Evolutionary conservation across 2,113 vertebrate genomes (phyloP), one percentile per base, ranked within the genome.

Genomic region (Rhynchomys soricoides): DNA sequence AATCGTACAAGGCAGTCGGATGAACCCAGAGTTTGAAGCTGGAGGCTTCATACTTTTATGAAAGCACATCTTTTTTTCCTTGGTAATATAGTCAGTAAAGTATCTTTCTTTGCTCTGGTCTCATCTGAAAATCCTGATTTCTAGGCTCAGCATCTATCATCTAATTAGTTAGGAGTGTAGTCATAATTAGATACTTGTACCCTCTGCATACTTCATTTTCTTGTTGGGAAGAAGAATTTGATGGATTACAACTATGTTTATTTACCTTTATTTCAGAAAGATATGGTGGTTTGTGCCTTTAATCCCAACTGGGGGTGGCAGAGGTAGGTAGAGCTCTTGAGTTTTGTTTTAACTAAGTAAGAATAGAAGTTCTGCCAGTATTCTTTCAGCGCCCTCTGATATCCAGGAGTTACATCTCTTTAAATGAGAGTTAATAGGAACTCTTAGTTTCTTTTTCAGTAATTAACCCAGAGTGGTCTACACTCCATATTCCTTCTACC

Each of bases 111-210:
- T 95, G 90, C 50, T 92, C 73, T 82, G 57, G 16, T 82, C 52
- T 97, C 70, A 73, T 43, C 59, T 92, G 37, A 85, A 90, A 97
- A 92, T 97, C 21, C 79, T 92, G 24, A 94, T 29, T 93, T 96
- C 73, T 4, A 91, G 48, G 66, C 37, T 90, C 21, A 89, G 34
- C 24, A 45, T 86, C 40, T 78, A 93, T 29, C 55, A 91, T 91
- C 79, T 93, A 71, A 50, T 75, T 94, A 89, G 50, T 97, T 93
- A 70, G 57, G 86, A 89, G 52, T 78, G 3, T 89, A 21, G 55
- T 92, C 52, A 82, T 48, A 89, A 86, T 37, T 90, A 86, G 91
- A 68, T 92, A 74, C 45, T n/a, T 71, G 24, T 26, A 64, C 9
- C 31, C 26, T 1, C 31, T 81, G 13, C 12, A 11, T 93, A 66